phyloP scores from a whole-genome alignment of 2,888 invertebrate genomes.

The Priocnemis perturbator region DNA sequence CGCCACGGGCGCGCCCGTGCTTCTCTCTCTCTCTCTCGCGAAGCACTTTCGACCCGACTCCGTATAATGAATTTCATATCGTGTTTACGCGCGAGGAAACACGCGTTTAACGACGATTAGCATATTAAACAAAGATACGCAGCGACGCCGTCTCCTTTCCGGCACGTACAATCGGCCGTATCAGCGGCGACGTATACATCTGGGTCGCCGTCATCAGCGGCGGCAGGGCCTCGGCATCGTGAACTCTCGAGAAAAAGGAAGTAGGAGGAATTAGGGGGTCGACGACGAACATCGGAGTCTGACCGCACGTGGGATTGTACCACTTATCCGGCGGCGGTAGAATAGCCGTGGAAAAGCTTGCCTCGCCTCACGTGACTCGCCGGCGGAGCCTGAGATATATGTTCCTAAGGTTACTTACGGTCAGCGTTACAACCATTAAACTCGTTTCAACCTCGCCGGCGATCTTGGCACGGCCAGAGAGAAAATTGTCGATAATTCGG shows the following conservation, averaged over 20 bases:
- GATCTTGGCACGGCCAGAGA: neutral
- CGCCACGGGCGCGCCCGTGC: constrained; percentile 25
- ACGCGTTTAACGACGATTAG: constrained; percentile 63
- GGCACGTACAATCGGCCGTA: no score
- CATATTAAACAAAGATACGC: constrained; percentile 59
- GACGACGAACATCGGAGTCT: no score
- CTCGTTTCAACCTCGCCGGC: constrained; percentile 17
- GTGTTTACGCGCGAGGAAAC: constrained; percentile 57
- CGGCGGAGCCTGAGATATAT: constrained; percentile 6
- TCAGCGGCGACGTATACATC: no score
- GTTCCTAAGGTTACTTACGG: constrained; percentile 31
- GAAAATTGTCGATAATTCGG: constrained; percentile 45
- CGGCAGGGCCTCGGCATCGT: no score
- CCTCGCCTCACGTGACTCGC: constrained; percentile 9
- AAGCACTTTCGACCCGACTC: constrained; percentile 19
- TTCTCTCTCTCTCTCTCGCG: no score
- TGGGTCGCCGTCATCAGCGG: no score
- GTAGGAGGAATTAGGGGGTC: no score
- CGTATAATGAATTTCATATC: constrained; percentile 60
- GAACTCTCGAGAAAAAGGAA: no score
- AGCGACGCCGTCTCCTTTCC: neutral
- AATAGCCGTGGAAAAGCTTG: no score
- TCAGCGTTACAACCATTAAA: constrained; percentile 43
- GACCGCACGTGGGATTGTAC: no score
- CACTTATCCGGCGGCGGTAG: no score